Evolutionary conservation across 1,140 invertebrate genomes (phyloP).

Genomic region (Antheraea pernyi): DNA sequence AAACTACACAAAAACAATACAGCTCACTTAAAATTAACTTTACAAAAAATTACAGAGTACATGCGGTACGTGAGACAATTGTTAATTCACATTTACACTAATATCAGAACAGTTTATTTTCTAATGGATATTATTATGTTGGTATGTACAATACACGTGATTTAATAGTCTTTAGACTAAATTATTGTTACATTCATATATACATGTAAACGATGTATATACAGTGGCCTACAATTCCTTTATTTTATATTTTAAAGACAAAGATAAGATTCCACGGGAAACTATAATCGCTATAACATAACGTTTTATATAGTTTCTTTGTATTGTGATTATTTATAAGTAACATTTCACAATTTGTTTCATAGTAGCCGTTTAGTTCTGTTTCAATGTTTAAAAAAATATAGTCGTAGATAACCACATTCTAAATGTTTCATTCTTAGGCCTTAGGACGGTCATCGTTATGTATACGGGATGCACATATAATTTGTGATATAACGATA

Average conservation of each 20-base stretch:
- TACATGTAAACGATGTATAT: conserved; percentile 32
- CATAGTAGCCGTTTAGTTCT: not conserved
- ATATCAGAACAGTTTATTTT: conserved; percentile 47
- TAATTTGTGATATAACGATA: too few species aligned
- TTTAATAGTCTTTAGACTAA: conserved; percentile 59
- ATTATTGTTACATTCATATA: conserved; percentile 74
- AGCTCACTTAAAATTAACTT: conserved; percentile 62
- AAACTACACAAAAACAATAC: conserved; percentile 71
- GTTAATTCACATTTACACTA: conserved; percentile 35
- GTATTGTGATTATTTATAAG: not conserved
- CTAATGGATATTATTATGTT: conserved; percentile 28
- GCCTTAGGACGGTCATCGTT: not conserved
- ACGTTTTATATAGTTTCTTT: not conserved
- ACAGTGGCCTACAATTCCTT: conserved; percentile 45
- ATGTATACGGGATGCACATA: too few species aligned
- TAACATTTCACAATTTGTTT: not conserved
- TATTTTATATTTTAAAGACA: conserved; percentile 24
- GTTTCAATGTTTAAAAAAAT: not conserved
- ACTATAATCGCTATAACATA: not conserved
- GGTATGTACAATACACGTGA: conserved; percentile 56
- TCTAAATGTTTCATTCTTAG: not conserved
- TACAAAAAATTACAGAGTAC: conserved; percentile 73
- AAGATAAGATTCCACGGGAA: not conserved
- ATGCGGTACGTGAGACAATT: conserved; percentile 31
- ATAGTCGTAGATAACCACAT: not conserved